These are phyloP conservation scores for Platycheirus rosarum DNA, from an alignment of 2,888 invertebrate genomes.

Conservation along the genomic window DNA sequence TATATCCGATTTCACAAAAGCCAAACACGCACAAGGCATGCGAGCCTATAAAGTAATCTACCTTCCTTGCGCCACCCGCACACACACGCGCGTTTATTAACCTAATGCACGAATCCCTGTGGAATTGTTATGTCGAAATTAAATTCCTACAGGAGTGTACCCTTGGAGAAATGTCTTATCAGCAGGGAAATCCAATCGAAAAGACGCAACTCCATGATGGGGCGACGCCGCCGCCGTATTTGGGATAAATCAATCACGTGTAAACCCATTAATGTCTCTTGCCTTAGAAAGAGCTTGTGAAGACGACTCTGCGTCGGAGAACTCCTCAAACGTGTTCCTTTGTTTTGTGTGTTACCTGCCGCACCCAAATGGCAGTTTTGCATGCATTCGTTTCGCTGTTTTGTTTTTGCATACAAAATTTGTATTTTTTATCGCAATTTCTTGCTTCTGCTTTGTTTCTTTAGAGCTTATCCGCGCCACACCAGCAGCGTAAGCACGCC, in stretches of 20 bases:
- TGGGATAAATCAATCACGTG: conserved; percentile 17
- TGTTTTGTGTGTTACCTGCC: conserved; percentile 9
- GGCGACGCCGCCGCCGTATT: neutral
- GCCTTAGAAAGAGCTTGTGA: conserved; percentile 5
- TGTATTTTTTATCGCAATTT: conserved; percentile 14
- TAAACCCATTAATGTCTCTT: conserved; percentile 13
- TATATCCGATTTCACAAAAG: conserved; percentile 4
- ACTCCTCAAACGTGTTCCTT: conserved; percentile 19
- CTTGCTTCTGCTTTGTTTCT: neutral
- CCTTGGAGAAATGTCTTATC: conserved; percentile 5
- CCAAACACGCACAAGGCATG: neutral
- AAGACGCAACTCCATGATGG: conserved; percentile 14
- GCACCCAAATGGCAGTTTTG: conserved; percentile 26
- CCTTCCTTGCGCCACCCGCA: neutral
- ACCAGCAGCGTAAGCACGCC: conserved; percentile 7
- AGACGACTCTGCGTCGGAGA: neutral
- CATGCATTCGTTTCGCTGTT: conserved; percentile 4
- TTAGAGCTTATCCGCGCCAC: neutral
- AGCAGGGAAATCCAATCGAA: conserved; percentile 13
- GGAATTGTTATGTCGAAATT: conserved; percentile 1
- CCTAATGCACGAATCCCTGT: conserved; percentile 15
- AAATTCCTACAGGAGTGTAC: neutral
- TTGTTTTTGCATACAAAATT: conserved; percentile 8
- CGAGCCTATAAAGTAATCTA: conserved; percentile 1
- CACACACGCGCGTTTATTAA: neutral